Evolutionary conservation across 2,113 vertebrate species (phyloP).

Genomic region (Vireo altiloquus): DNA sequence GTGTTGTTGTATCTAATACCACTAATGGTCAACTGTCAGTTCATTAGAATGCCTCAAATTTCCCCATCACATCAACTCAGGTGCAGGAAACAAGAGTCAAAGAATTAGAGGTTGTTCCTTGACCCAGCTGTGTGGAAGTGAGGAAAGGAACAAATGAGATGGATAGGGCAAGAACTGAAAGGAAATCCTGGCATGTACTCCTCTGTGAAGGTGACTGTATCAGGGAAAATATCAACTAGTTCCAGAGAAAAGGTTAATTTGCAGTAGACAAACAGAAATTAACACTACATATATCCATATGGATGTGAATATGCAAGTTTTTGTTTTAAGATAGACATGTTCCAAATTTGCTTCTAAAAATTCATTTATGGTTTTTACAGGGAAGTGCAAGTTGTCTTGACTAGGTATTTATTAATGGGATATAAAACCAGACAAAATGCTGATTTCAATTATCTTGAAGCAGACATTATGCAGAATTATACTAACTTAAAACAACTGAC

Average conservation of each 20-base stretch:
- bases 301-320: neutral
- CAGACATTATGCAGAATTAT: neutral
- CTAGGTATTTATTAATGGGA: neutral
- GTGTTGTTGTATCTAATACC: neutral
- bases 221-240: neutral
- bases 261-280: neutral
- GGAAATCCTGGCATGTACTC: neutral
- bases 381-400: neutral
- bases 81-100: neutral
- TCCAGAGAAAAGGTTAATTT: neutral
- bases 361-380: neutral
- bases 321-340: neutral
- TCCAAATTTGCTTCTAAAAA: neutral
- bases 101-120: neutral
- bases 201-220: neutral
- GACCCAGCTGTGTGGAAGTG: neutral
- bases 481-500: neutral
- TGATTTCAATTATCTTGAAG: neutral
- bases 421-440: neutral
- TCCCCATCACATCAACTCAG: neutral
- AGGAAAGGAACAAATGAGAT: neutral
- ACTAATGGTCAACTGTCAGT: neutral
- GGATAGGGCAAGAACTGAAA: neutral
- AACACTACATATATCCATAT: neutral
- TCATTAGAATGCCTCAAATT: neutral